Base-by-base conservation (phyloP, 2,888 invertebrate species). In the Calameuta pallipes region DNA sequence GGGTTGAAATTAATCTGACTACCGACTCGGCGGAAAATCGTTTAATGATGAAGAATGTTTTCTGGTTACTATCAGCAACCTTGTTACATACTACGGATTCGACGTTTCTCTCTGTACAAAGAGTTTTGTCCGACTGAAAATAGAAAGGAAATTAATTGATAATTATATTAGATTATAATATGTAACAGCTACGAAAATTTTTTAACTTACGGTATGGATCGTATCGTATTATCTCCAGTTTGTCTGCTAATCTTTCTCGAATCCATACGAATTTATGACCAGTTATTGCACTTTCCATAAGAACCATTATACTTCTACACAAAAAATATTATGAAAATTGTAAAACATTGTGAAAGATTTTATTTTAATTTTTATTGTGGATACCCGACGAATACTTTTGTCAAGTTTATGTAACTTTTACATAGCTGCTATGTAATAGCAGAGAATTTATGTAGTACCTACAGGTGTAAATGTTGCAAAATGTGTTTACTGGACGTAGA, bases 181-280 rank as follows among this genome's bases (percentile, higher is more conserved):
- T 34, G 31, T 33, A 73, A 31, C 76, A 75, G 37, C 75, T 70
- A 76, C 23, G 23, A 15, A 30, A 37, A 79, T 69, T 13, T 76
- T 31, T n/a, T 78, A 83, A 94, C 95, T 95, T 92, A 97, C 97
- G 94, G 84, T 92, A 95, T 0, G 97, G 97, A 93, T 97, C 97
- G 85, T 95, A 97, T 77, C 93, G 90, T 80, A 96, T 92, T 0
- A 94, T 82, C 92, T 97, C 97, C 76, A 96, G 81, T 93, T 97
- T 97, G 15, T 97, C 97, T 1, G 92, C 95, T 74, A 96, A 89
- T 83, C 97, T 93, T 86, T 96, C 96, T 79, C 97, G 93, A 74
- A 95, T 93, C 79, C 91, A 89, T 79, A 93, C 94, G 79, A 94
- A 93, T 85, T 93, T 94, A 87, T 97, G 97, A 0, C 97, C 97